These are phyloP conservation scores for Austrolebias charrua DNA, from an alignment of 2,797 vertebrate genomes.

Conservation along the genomic window DNA sequence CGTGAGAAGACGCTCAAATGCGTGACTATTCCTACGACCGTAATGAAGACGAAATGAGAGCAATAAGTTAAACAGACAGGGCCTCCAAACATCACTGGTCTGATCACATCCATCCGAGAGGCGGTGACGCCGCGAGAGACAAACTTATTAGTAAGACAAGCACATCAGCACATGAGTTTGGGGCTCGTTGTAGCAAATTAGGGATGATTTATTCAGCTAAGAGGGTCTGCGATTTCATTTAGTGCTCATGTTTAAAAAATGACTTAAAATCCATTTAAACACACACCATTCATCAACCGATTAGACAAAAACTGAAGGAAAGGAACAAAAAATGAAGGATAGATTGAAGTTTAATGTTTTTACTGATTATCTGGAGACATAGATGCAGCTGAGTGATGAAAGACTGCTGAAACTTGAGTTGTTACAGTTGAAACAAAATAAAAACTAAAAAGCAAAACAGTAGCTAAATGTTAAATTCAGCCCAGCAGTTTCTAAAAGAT, in stretches of 20 bases:
- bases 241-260: constrained; percentile 17
- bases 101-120: constrained; percentile 64
- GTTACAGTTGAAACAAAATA: too few relatives aligned
- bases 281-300: neutral
- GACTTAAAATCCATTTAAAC: constrained; percentile 25
- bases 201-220: constrained; percentile 45
- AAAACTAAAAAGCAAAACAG: too few relatives aligned
- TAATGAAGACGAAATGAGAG: constrained; percentile 68
- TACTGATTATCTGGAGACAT: too few relatives aligned
- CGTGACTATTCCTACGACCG: constrained; percentile 44
- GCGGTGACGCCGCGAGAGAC: constrained; percentile 53
- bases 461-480: too few relatives aligned
- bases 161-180: constrained; percentile 31
- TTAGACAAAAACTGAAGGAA: constrained; percentile 13
- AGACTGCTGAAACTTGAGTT: too few relatives aligned
- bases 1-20: constrained; percentile 41
- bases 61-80: constrained; percentile 63
- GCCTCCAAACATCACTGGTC: constrained; percentile 57
- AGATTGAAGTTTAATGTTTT: neutral
- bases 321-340: neutral
- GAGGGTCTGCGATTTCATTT: constrained; percentile 16
- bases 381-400: too few relatives aligned
- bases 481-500: too few relatives aligned
- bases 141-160: constrained; percentile 53
- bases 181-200: constrained; percentile 49